Evolutionary conservation across 2,888 invertebrate species (phyloP).

Genomic region (Melanostoma mellinum): DNA sequence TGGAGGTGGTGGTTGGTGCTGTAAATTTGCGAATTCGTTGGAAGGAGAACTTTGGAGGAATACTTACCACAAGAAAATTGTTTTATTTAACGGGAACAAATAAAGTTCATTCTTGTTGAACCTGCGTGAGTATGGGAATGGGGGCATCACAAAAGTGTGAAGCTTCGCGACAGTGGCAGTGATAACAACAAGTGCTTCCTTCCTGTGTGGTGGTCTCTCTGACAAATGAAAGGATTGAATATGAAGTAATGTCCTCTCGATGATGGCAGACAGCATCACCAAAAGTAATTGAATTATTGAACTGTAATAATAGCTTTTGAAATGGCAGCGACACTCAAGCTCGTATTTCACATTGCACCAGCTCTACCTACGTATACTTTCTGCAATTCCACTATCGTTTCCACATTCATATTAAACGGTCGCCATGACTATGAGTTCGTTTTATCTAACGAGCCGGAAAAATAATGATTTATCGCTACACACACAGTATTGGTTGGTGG

Average conservation of each 20-base stretch:
- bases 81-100: too few species aligned
- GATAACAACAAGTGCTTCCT: constrained; percentile 34
- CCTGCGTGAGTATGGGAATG: too few species aligned
- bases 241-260: constrained; percentile 1
- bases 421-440: constrained; percentile 31
- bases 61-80: too few species aligned
- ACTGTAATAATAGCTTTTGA: constrained; percentile 50
- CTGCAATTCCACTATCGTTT: constrained; percentile 28
- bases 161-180: neutral
- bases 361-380: neutral
- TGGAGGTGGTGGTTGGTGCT: too few species aligned
- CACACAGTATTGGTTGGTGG: constrained; percentile 33
- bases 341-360: constrained; percentile 34
- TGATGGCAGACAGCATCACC: constrained; percentile 1
- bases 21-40: too few species aligned
- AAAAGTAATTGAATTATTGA: constrained; percentile 40
- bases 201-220: constrained; percentile 1
- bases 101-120: too few species aligned
- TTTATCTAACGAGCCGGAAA: constrained; percentile 52
- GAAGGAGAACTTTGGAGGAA: too few species aligned
- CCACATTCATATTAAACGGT: constrained; percentile 52
- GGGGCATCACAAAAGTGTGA: too few species aligned
- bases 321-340: constrained; percentile 29
- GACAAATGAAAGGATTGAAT: constrained; percentile 26
- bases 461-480: constrained; percentile 40